Conservation (phyloP, 2,113 vertebrate genomes). For the Axis porcinus region DNA sequence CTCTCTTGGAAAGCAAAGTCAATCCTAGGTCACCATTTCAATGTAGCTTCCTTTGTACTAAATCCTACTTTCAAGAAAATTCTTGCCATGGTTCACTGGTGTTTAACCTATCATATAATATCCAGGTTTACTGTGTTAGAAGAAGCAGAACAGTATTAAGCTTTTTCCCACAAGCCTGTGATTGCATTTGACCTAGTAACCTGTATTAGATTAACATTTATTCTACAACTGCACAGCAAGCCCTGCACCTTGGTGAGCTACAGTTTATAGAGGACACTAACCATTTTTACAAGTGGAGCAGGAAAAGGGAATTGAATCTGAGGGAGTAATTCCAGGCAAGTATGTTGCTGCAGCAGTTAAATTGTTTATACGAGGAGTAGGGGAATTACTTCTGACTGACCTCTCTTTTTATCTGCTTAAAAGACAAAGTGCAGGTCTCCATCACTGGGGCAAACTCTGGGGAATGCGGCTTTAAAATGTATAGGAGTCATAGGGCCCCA, state of each 20-base stretch:
- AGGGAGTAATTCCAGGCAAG: constrained; percentile 87
- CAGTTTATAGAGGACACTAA: constrained; percentile 87
- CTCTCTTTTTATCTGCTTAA: constrained; percentile 88
- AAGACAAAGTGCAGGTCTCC: constrained; percentile 86
- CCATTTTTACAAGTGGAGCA: constrained; percentile 88
- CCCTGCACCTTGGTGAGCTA: constrained; percentile 83
- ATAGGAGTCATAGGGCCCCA: constrained; percentile 66
- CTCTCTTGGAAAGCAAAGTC: constrained; percentile 82
- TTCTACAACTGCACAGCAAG: constrained; percentile 87
- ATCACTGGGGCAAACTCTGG: constrained; percentile 73
- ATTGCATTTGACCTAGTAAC: constrained; percentile 91
- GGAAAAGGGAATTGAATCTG: constrained; percentile 88
- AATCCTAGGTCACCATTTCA: constrained; percentile 85
- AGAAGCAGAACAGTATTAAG: constrained; percentile 89
- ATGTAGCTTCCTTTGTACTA: constrained; percentile 85
- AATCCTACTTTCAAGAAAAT: constrained; percentile 89
- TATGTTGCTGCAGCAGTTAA: constrained; percentile 84
- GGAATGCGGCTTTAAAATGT: constrained; percentile 77
- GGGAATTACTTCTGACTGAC: constrained; percentile 88
- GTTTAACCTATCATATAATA: constrained; percentile 91
- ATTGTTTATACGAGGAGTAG: constrained; percentile 86
- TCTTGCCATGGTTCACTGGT: constrained; percentile 87
- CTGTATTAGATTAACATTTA: constrained; percentile 93
- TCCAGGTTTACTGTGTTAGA: constrained; percentile 88
- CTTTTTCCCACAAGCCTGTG: constrained; percentile 89